A percentile compares a stretch with the other conserved stretches of the same genome.
These are phyloP conservation scores for Nyctibius bracteatus DNA, from an alignment of 2,113 vertebrate species.

Conservation along the genomic window DNA sequence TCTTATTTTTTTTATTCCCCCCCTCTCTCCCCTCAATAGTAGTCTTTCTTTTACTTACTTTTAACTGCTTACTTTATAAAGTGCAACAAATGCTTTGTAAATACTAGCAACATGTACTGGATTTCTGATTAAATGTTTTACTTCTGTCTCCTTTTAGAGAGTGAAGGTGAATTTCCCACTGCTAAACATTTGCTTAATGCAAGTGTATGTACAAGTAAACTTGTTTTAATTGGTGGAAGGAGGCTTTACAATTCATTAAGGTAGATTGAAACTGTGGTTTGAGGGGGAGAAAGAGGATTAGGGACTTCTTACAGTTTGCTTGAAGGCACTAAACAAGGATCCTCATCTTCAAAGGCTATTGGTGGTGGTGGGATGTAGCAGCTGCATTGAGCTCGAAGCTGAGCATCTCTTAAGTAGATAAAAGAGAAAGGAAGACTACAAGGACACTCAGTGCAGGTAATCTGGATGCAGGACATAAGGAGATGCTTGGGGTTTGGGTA, in stretches of 20 bases:
- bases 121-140: background rate
- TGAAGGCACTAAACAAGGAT: background rate
- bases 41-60: background rate
- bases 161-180: background rate
- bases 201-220: accelerated
- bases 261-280: background rate
- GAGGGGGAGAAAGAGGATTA: background rate
- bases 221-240: background rate
- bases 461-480: background rate
- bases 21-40: background rate
- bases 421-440: background rate
- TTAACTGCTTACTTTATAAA: background rate
- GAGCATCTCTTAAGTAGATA: background rate
- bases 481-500: background rate
- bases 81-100: background rate
- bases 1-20: background rate
- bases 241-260: background rate
- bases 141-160: background rate
- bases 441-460: background rate
- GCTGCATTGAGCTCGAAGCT: background rate
- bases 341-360: background rate
- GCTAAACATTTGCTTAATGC: background rate
- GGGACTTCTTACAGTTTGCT: background rate
- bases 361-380: background rate
- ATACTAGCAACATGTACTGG: background rate